Percentiles rank a stretch among this genome's conserved stretches.
Evolutionary conservation across 2,797 vertebrate species (phyloP).

Genomic region (Varecia variegata): DNA sequence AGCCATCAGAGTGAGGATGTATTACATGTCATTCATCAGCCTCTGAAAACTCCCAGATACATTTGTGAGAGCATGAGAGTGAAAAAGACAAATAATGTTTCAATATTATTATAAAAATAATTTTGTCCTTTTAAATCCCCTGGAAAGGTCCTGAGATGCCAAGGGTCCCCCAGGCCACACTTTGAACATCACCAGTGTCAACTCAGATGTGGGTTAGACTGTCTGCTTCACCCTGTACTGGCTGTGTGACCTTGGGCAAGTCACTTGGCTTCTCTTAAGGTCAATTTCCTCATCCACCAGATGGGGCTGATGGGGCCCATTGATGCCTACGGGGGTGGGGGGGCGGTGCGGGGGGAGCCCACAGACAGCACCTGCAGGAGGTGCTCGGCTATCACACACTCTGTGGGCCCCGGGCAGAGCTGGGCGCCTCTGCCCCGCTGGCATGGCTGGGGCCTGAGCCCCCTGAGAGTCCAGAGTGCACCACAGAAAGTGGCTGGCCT

Average conservation of each 20-base stretch:
- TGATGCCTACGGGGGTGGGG: not conserved
- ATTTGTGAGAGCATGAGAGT: not conserved
- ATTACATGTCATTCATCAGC: fast-evolving
- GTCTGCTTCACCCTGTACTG: not conserved
- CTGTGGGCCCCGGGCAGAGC: not conserved
- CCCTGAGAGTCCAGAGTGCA: not conserved
- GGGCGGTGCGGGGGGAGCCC: fast-evolving
- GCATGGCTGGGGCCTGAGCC: not conserved
- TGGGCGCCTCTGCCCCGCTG: fast-evolving
- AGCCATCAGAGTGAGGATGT: not conserved
- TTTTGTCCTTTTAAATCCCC: not conserved
- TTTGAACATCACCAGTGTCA: not conserved
- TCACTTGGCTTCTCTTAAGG: not conserved
- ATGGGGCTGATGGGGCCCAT: not conserved
- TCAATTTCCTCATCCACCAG: not conserved
- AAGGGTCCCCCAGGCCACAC: too few species aligned
- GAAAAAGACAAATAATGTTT: not conserved
- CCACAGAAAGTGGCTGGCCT: fast-evolving
- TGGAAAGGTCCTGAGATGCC: not conserved
- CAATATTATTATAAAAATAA: not conserved
- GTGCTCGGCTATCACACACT: not conserved
- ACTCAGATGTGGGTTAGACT: not conserved
- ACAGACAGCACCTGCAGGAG: not conserved
- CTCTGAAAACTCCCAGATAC: not conserved
- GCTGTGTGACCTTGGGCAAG: not conserved